A percentile compares a stretch with the other conserved stretches of the same genome.
phyloP scores from a whole-genome alignment of 2,888 invertebrate genomes.

The Harpalus rufipes region DNA sequence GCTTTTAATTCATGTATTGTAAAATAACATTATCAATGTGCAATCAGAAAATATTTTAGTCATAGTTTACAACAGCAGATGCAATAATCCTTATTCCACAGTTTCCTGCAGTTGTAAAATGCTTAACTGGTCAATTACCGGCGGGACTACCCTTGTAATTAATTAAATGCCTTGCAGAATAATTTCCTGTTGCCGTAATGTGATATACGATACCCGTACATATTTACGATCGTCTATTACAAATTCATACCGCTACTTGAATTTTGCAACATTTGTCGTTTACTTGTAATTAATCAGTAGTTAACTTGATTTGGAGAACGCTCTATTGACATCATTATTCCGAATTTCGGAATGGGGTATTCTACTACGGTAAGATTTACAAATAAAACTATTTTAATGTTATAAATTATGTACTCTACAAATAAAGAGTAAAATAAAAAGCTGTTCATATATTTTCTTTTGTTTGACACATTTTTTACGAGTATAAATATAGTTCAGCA shows the following conservation, averaged over 20 bases:
- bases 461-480: too few relatives aligned
- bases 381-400: too few relatives aligned
- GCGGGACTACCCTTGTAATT: conserved; percentile 21
- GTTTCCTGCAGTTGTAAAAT: conserved; percentile 23
- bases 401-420: too few relatives aligned
- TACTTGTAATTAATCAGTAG: not conserved
- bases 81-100: conserved; percentile 26
- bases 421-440: too few relatives aligned
- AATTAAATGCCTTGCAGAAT: conserved; percentile 34
- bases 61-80: not conserved
- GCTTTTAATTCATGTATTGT: too few relatives aligned
- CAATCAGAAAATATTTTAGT: not conserved
- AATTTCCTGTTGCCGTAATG: conserved; percentile 40
- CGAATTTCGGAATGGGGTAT: too few relatives aligned
- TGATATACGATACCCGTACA: conserved; percentile 15
- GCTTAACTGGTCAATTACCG: conserved; percentile 45
- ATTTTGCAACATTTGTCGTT: not conserved
- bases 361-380: too few relatives aligned
- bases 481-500: too few relatives aligned
- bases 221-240: conserved; percentile 21
- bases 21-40: too few relatives aligned
- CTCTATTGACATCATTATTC: too few relatives aligned
- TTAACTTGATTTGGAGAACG: too few relatives aligned
- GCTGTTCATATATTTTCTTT: too few relatives aligned
- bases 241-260: conserved; percentile 11